These are phyloP conservation scores for Lacerta bilineata DNA, from an alignment of 2,797 vertebrate species.

Conservation along the genomic window DNA sequence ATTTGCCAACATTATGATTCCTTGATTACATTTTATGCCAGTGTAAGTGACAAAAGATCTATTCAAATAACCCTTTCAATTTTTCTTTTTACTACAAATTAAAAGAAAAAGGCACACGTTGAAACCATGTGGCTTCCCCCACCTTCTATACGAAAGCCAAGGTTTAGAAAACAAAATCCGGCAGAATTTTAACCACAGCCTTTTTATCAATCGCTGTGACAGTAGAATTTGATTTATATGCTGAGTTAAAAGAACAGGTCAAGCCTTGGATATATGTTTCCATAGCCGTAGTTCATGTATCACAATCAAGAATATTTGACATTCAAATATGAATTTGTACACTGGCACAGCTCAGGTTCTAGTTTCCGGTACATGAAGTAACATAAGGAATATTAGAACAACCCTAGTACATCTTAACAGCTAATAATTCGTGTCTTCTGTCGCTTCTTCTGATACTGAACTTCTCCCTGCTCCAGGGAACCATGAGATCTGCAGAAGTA, in stretches of 20 bases:
- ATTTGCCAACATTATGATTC: background rate
- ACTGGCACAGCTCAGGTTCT: background rate
- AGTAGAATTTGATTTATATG: background rate
- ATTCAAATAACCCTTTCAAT: background rate
- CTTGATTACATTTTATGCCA: background rate
- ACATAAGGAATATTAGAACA: background rate
- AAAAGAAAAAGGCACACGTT: background rate
- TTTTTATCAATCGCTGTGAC: background rate
- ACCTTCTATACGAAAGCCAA: slow-evolving; percentile 16
- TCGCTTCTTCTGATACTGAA: background rate
- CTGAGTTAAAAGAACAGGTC: accelerated
- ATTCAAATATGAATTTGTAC: background rate
- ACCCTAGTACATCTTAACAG: accelerated
- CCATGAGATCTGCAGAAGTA: background rate
- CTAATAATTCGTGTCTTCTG: slow-evolving; percentile 4
- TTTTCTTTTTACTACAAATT: background rate
- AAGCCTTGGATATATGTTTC: background rate
- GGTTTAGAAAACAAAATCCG: background rate
- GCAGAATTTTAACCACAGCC: background rate
- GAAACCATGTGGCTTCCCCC: slow-evolving; percentile 4
- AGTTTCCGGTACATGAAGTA: background rate
- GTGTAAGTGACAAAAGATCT: background rate
- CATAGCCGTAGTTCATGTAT: background rate
- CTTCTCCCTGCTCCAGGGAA: background rate
- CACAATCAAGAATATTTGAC: background rate